phyloP scores from a whole-genome alignment of 1,140 invertebrate genomes.

The Macrostomum lignano region DNA sequence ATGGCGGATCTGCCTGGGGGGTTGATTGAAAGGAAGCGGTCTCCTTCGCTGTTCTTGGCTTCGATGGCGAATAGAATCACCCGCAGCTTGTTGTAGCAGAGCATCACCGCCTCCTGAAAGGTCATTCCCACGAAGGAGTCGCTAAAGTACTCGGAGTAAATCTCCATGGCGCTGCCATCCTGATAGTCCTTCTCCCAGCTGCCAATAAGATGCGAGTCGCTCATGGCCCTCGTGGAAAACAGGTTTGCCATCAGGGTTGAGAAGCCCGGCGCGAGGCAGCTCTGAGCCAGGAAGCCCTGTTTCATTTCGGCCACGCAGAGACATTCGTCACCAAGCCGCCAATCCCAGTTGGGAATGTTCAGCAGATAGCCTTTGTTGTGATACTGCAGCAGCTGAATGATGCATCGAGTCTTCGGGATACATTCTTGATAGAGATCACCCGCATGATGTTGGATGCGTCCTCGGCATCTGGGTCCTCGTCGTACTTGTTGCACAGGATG shows the following conservation, averaged over 20 bases:
- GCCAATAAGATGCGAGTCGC: too few relatives aligned
- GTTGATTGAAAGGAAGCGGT: background rate
- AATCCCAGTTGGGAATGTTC: too few relatives aligned
- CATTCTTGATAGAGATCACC: conserved; percentile 98
- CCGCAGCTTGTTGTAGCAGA: conserved; percentile 58
- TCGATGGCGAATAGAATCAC: conserved; percentile 7
- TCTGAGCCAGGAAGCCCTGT: too few relatives aligned
- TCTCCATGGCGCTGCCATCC: conserved; percentile 91
- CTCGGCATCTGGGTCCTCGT: conserved; percentile 80
- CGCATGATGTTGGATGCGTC: conserved; percentile 97
- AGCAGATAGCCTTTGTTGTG: too few relatives aligned
- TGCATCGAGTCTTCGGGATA: conserved; percentile 84
- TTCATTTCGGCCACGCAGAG: too few relatives aligned
- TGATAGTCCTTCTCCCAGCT: conserved; percentile 92
- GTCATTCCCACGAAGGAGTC: conserved; percentile 90
- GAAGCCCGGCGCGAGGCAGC: too few relatives aligned
- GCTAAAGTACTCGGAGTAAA: conserved; percentile 93
- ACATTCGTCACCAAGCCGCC: too few relatives aligned
- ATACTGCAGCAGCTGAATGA: conserved; percentile 96
- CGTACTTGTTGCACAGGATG: too few relatives aligned
- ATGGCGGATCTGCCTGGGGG: conserved; percentile 3
- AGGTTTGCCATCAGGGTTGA: too few relatives aligned
- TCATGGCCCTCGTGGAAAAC: too few relatives aligned
- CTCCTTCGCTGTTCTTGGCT: too few relatives aligned
- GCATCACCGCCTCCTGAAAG: conserved; percentile 66